Percentiles rank a stretch among this genome's conserved stretches.
These are phyloP conservation scores for Oncorhynchus masou DNA, from an alignment of 2,113 vertebrate genomes.

Conservation along the genomic window DNA sequence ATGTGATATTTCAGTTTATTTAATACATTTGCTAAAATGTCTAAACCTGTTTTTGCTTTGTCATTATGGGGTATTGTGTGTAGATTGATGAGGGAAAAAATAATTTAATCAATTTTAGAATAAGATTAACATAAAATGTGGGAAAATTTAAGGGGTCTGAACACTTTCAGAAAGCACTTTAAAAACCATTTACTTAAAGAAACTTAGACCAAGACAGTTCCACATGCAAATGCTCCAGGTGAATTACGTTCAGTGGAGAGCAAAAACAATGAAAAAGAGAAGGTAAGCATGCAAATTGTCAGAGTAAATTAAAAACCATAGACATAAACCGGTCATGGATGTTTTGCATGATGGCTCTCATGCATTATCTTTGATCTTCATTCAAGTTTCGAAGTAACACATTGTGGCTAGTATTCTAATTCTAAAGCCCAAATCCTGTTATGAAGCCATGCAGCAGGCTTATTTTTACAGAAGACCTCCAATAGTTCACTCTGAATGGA, in stretches of 20 bases:
- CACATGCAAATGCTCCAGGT: neutral
- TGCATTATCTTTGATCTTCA: neutral
- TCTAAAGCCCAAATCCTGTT: constrained; percentile 29
- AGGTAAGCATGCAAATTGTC: neutral
- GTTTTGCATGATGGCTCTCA: neutral
- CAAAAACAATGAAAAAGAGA: neutral
- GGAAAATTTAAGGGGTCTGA: no score
- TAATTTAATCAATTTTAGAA: no score
- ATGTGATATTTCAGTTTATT: no score
- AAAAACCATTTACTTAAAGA: constrained; percentile 1
- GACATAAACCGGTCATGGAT: neutral
- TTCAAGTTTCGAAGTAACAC: neutral
- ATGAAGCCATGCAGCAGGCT: constrained; percentile 56
- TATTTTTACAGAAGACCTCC: constrained; percentile 53
- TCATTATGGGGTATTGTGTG: no score
- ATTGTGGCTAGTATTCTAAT: neutral
- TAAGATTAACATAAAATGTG: no score
- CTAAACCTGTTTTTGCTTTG: no score
- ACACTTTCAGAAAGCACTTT: neutral
- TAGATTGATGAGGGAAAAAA: no score
- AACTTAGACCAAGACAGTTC: neutral
- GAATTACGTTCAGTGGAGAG: neutral
- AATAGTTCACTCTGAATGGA: constrained; percentile 56
- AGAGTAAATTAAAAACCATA: neutral
- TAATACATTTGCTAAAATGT: no score